Conservation (phyloP, 1,140 invertebrate genomes). For the Elymnias hypermnestra region DNA sequence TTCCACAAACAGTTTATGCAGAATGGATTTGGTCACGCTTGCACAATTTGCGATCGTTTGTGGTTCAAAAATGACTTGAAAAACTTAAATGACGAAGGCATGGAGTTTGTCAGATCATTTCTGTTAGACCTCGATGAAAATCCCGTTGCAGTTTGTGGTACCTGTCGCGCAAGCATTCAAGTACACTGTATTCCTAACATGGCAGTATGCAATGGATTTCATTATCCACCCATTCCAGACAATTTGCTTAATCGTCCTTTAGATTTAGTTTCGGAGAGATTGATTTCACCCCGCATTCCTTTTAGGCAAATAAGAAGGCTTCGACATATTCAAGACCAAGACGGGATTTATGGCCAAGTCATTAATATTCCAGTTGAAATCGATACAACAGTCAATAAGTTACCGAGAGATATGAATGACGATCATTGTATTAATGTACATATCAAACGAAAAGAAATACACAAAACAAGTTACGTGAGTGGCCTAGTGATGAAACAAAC, state of each 20-base stretch:
- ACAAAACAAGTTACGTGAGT: conserved; percentile 28
- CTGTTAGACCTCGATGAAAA: background rate
- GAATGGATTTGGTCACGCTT: conserved; percentile 18
- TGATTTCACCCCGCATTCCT: conserved; percentile 16
- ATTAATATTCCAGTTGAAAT: conserved; percentile 3
- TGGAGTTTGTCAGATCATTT: background rate
- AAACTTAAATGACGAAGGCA: background rate
- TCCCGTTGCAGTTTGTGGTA: background rate
- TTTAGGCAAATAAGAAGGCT: conserved; percentile 18
- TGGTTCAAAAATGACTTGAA: conserved; percentile 20
- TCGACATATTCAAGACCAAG: conserved; percentile 1
- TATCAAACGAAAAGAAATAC: conserved; percentile 34
- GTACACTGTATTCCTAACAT: background rate
- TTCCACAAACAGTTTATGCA: background rate
- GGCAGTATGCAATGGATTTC: conserved; percentile 12
- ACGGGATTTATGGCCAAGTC: conserved; percentile 8
- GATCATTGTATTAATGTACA: conserved; percentile 34
- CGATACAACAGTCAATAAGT: background rate
- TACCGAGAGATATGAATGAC: conserved; percentile 17
- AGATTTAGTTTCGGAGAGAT: conserved; percentile 8
- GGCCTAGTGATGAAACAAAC: conserved; percentile 15
- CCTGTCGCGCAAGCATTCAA: conserved; percentile 2
- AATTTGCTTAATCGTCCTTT: conserved; percentile 1
- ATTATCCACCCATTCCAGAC: conserved; percentile 6
- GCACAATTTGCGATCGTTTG: conserved; percentile 17